A percentile compares a stretch with the other conserved stretches of the same genome.
phyloP scores from a whole-genome alignment of 1,140 invertebrate genomes.

The Epicauta chinensis region DNA sequence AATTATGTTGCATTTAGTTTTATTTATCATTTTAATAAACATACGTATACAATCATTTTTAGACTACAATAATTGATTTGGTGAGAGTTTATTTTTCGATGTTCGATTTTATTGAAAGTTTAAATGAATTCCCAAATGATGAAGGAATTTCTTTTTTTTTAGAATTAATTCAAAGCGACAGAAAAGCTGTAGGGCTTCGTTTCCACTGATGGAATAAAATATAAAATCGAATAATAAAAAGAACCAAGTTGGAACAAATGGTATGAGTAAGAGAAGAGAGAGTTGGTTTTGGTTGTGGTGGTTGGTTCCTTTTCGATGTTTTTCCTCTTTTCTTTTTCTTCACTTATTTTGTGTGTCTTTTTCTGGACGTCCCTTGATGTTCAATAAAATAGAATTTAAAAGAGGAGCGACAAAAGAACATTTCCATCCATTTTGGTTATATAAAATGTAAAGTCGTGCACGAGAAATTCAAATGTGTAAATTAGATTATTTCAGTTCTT shows the following conservation, averaged over 20 bases:
- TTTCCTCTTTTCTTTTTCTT: too few relatives aligned
- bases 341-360: not conserved
- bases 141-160: conserved; percentile 20
- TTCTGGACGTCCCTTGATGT: not conserved
- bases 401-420: conserved; percentile 28
- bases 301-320: too few relatives aligned
- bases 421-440: conserved; percentile 34
- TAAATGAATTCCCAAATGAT: conserved; percentile 4
- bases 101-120: too few relatives aligned
- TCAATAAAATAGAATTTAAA: conserved; percentile 27
- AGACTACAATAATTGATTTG: too few relatives aligned
- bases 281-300: too few relatives aligned
- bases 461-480: conserved; percentile 35
- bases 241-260: not conserved
- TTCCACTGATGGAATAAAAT: conserved; percentile 25
- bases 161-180: conserved; percentile 23
- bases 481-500: conserved; percentile 37
- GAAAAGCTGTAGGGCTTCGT: conserved; percentile 16
- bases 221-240: conserved; percentile 31
- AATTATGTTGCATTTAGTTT: conserved; percentile 15
- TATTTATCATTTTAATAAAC: conserved; percentile 17
- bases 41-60: conserved; percentile 1
- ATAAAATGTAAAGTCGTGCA: conserved; percentile 34
- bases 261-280: too few relatives aligned
- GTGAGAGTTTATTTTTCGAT: too few relatives aligned